phyloP scores from a whole-genome alignment of 1,140 invertebrate genomes.

The Drosophila pectinifera region DNA sequence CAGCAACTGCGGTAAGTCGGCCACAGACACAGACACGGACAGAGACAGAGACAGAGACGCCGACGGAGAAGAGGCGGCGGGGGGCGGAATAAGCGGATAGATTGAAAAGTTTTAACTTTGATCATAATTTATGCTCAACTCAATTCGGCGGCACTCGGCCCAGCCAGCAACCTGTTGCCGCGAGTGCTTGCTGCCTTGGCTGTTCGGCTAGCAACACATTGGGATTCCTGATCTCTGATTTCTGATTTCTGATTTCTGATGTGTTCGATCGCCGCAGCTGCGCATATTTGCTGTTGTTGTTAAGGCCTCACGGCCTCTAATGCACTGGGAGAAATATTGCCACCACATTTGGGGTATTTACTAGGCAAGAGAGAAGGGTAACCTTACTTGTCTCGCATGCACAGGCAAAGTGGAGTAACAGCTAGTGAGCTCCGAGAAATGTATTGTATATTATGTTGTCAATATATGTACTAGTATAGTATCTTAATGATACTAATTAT shows the following conservation, averaged over 20 bases:
- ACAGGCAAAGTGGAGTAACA: no score
- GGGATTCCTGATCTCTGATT: conserved; percentile 4
- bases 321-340: conserved; percentile 1
- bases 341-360: no score
- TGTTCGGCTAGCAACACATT: conserved; percentile 30
- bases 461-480: no score
- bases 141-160: neutral
- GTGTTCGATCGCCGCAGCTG: conserved; percentile 50
- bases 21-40: no score
- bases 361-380: no score
- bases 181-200: conserved; percentile 5
- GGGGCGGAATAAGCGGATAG: conserved; percentile 23
- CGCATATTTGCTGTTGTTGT: conserved; percentile 45
- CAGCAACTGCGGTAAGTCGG: conserved; percentile 47
- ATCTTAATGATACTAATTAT: no score
- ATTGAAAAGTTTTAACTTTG: conserved; percentile 51
- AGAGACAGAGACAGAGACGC: no score
- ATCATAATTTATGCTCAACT: conserved; percentile 71
- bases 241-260: conserved; percentile 18
- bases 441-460: no score
- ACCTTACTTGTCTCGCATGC: no score
- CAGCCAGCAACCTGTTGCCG: conserved; percentile 36
- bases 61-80: conserved; percentile 9
- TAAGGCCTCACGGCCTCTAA: neutral
- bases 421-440: no score